Evolutionary conservation across 2,888 invertebrate genomes (phyloP), one percentile per base, ranked within the genome.

Genomic region (Lycaena phlaeas): DNA sequence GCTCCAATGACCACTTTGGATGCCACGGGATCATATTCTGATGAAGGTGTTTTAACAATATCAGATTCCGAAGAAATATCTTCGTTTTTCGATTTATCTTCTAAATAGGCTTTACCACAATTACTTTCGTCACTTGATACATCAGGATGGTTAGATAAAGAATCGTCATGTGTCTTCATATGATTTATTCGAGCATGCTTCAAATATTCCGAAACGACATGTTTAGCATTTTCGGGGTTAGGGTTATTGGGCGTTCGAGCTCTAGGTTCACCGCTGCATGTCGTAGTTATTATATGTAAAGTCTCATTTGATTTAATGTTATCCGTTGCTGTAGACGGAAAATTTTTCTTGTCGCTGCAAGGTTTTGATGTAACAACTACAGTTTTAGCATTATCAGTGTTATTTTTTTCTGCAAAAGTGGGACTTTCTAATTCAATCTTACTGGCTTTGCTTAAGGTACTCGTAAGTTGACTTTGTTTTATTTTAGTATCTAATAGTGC

Each of bases 401-500:
- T 59, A 41, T 58, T 60, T 36, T 58, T 68, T 48, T 76, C 73
- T 6, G 54, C 52, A 34, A 58, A 66, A 10, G 60, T 53, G n/a
- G 67, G 48, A 36, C 67, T 68, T 49, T 76, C 77, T 17, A 68
- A 36, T 39, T 81, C 79, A 12, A 69, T 50, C 60, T 79, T 82
- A 47, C 67, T 71, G 44, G 66, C 48, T 66, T 75, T 81, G 45
- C 63, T 69, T 47, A 72, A 58, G 47, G 56, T 75, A 43, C 68
- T 63, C 29, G 76, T 71, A 40, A 84, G 66, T 61, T 89, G 89
- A 49, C 88, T 88, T 61, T 90, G 90, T 64, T 92, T 92, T 44
- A 91, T 89, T 67, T 88, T 89, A 27, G 89, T 87, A 60, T 91
- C 90, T 59, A 89, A 86, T 36, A 92, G 73, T 10, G 92, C 90